These are phyloP conservation scores for Hypercompe scribonia DNA, from an alignment of 2,888 invertebrate genomes.

Conservation along the genomic window DNA sequence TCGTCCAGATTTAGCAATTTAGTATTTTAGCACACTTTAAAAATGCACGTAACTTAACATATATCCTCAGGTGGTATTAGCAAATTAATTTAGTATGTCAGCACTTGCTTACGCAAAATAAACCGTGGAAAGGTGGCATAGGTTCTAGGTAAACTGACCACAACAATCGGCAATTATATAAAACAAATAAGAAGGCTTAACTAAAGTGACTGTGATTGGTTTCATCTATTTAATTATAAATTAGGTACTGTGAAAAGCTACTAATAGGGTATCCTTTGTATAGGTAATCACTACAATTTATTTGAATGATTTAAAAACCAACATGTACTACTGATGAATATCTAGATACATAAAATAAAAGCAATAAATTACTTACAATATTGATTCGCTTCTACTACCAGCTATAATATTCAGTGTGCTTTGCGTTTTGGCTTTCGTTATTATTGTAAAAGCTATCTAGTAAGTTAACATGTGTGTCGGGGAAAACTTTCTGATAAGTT, in stretches of 20 bases:
- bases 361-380: conserved; percentile 40
- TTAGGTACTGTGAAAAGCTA: background rate
- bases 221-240: background rate
- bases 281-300: background rate
- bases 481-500: conserved; percentile 50
- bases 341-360: conserved; percentile 18
- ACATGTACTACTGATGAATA: background rate
- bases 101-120: background rate
- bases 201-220: background rate
- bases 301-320: background rate
- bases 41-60: background rate
- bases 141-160: background rate
- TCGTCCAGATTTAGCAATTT: background rate
- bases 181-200: background rate
- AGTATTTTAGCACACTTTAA: background rate
- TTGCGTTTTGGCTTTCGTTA: conserved; percentile 34
- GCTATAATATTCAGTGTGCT: conserved; percentile 44
- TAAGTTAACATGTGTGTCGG: conserved; percentile 54
- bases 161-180: background rate
- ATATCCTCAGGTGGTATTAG: background rate
- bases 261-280: background rate
- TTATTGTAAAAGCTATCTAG: conserved; percentile 56
- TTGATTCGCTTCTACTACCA: conserved; percentile 50
- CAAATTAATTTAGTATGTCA: background rate
- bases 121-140: background rate